Evolutionary conservation across 2,888 invertebrate species (phyloP).

Genomic region (Graphium colonna): DNA sequence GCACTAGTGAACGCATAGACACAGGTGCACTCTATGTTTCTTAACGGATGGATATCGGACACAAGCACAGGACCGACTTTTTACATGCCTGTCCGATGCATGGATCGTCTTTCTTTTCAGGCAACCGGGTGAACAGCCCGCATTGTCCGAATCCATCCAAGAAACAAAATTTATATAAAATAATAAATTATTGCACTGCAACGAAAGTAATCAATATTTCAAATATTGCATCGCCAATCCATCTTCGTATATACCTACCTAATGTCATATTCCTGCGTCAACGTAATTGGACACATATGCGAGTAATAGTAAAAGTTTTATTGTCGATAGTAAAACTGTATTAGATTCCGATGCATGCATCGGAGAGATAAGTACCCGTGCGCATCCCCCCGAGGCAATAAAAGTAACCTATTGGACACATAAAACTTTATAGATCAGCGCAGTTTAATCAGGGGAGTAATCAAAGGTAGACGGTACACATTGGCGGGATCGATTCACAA

Average conservation of each 20-base stretch:
- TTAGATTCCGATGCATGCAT: constrained; percentile 41
- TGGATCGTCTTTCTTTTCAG: too few species aligned
- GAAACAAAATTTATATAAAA: too few species aligned
- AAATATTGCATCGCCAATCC: too few species aligned
- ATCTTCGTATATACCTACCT: background rate
- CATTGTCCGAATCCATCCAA: too few species aligned
- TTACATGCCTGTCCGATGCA: too few species aligned
- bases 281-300: background rate
- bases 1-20: too few species aligned
- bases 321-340: constrained; percentile 14
- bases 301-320: constrained; percentile 5
- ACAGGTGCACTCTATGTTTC: too few species aligned
- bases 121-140: too few species aligned
- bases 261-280: background rate
- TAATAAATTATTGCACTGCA: too few species aligned
- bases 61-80: too few species aligned
- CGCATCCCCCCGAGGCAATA: constrained; percentile 43
- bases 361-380: constrained; percentile 45
- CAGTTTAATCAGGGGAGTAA: constrained; percentile 37
- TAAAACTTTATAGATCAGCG: constrained; percentile 53
- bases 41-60: too few species aligned
- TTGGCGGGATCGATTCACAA: background rate
- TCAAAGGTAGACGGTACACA: constrained; percentile 5
- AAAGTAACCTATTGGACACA: constrained; percentile 54
- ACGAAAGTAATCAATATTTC: too few species aligned